Percentiles rank a stretch among this genome's conserved stretches.
Conservation (phyloP, 2,113 vertebrate genomes). For the Pao palembangensis region DNA sequence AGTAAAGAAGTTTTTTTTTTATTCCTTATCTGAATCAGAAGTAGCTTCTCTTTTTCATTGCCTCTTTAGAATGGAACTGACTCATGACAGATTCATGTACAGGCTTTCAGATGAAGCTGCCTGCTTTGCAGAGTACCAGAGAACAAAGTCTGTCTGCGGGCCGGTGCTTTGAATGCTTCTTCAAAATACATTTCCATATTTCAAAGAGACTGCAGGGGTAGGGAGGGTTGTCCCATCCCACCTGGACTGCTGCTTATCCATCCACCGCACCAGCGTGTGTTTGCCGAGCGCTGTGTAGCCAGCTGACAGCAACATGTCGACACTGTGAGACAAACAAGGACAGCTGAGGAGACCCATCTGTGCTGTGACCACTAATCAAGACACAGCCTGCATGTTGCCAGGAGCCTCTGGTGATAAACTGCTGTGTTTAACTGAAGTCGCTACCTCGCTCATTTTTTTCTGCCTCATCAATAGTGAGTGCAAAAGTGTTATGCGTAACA, state of each 20-base stretch:
- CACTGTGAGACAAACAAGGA: not conserved
- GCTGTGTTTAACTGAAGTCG: slow-evolving; percentile 37
- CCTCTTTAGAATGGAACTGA: too few relatives aligned
- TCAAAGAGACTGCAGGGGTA: not conserved
- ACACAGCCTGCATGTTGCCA: slow-evolving; percentile 18
- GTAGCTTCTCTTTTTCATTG: too few relatives aligned
- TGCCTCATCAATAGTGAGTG: slow-evolving; percentile 44
- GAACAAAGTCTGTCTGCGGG: slow-evolving; percentile 37
- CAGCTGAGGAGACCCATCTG: slow-evolving; percentile 7
- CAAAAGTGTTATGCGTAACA: slow-evolving; percentile 43
- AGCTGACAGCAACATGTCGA: slow-evolving; percentile 17
- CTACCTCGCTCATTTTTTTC: slow-evolving; percentile 27
- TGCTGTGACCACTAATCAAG: slow-evolving; percentile 25
- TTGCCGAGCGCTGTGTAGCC: not conserved
- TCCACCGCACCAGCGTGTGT: slow-evolving; percentile 5
- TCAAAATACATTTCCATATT: slow-evolving; percentile 8
- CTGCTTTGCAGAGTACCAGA: slow-evolving; percentile 1
- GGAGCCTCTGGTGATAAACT: slow-evolving; percentile 33
- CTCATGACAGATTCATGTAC: too few relatives aligned
- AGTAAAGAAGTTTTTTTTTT: too few relatives aligned
- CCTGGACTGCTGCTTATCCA: not conserved
- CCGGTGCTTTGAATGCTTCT: slow-evolving; percentile 22
- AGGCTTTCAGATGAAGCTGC: slow-evolving; percentile 9
- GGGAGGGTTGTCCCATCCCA: not conserved
- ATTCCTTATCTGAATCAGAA: too few relatives aligned